Conservation (phyloP, 2,797 vertebrate genomes). For the Epinephelus coioides region DNA sequence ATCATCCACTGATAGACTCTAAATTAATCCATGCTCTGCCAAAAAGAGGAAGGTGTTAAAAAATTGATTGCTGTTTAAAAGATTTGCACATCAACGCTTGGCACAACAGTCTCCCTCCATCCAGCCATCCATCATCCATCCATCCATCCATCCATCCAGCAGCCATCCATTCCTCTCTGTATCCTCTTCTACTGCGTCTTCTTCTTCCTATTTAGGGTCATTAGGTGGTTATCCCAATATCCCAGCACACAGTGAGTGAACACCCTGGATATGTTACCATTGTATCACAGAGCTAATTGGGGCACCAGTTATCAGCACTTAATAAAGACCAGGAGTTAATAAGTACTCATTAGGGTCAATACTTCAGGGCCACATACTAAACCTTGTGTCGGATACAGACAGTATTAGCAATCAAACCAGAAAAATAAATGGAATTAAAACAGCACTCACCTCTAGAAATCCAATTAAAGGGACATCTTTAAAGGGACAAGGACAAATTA, state of each 20-base stretch:
- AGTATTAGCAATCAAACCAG: not conserved
- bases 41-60: slow-evolving; percentile 9
- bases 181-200: not conserved
- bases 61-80: slow-evolving; percentile 37
- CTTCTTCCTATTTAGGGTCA: slow-evolving; percentile 3
- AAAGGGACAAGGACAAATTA: not conserved
- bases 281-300: slow-evolving; percentile 16
- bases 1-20: slow-evolving; percentile 25
- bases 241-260: slow-evolving; percentile 11
- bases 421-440: not conserved
- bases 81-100: slow-evolving; percentile 11
- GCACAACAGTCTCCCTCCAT: slow-evolving; percentile 4
- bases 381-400: not conserved
- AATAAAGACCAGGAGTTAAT: slow-evolving; percentile 22
- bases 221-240: not conserved
- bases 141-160: not conserved
- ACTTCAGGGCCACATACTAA: not conserved
- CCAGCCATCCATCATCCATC: slow-evolving; percentile 1
- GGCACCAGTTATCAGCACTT: slow-evolving; percentile 18
- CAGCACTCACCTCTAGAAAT: not conserved
- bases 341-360: slow-evolving; percentile 13
- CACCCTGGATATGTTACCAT: not conserved
- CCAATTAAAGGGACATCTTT: not conserved
- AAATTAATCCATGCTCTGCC: slow-evolving; percentile 10
- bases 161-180: not conserved